Evolutionary conservation across 1,140 invertebrate species (phyloP), one percentile per base, ranked within the genome.

Genomic region (Cyclina sinensis): DNA sequence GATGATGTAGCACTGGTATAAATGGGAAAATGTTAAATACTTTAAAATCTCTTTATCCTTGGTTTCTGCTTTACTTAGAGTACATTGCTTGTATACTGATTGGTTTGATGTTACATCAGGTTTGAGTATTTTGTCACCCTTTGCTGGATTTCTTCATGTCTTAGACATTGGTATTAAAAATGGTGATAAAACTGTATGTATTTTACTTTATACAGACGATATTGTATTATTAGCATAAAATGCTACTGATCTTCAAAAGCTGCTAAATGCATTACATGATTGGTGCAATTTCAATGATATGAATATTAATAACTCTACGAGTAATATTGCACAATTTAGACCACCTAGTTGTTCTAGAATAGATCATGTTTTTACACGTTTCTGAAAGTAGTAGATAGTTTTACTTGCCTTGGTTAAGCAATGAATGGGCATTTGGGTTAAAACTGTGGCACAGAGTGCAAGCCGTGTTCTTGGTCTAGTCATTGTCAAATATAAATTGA

Each of bases 121-220:
- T 12, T 59, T 79, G 27, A 24, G 37, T 79, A 27, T 48, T 27
- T 30, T 86, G 14, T 86, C 84, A 1, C 74, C 74, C 2, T 30
- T 78, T 46, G 35, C 39, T 84, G n/a, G 54, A 46, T 70, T 62
- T 46, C 9, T 89, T 21, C 84, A 89, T 9, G 12, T 35, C 11
- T n/a, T 35, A 24, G 62, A 89, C 70, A 18, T 68, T 0, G 83
- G 76, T 80, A 27, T 89, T 76, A 76, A 70, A 70, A 32, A 81
- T 21, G 83, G 54, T 65, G 35, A 85, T 39, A 43, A 65, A 24
- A 73, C n/a, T 70, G 5, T 86, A 54, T 57, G 48, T 62, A 89
- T 86, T 57, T 21, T 81, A 4, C 27, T 89, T 35, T 89, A 89
- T 76, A 83, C 83, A 32, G 88, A 89, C 70, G 81, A 85, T 79